Percentiles rank a stretch among this genome's conserved stretches.
These are phyloP conservation scores for Berghia stephanieae DNA, from an alignment of 1,140 invertebrate genomes.

Conservation along the genomic window DNA sequence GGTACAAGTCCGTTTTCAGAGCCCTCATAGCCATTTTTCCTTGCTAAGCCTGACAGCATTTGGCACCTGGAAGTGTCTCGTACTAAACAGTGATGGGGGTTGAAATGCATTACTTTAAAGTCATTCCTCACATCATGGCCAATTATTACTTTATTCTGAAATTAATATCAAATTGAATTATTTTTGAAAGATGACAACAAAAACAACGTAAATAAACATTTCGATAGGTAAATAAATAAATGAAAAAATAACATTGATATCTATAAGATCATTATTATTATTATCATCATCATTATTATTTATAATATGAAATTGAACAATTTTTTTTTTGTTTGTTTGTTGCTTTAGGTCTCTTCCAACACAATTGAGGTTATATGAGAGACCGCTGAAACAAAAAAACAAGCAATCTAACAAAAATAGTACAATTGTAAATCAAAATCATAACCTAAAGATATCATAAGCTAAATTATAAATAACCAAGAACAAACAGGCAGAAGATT, in stretches of 20 bases:
- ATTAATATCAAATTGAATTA: slow-evolving; percentile 15
- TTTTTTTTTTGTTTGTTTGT: too few relatives aligned
- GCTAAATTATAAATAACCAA: too few relatives aligned
- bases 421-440: too few relatives aligned
- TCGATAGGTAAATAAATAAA: neutral
- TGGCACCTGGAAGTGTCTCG: slow-evolving; percentile 84
- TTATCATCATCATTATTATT: neutral
- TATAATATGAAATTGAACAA: too few relatives aligned
- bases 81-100: slow-evolving; percentile 78
- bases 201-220: neutral
- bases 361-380: too few relatives aligned
- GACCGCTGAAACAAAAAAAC: too few relatives aligned
- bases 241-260: neutral
- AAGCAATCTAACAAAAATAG: too few relatives aligned
- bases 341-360: too few relatives aligned
- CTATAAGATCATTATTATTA: neutral
- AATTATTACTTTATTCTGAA: slow-evolving; percentile 80
- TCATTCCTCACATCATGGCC: slow-evolving; percentile 89
- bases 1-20: slow-evolving; percentile 78
- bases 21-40: slow-evolving; percentile 55
- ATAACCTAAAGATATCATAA: too few relatives aligned
- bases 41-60: slow-evolving; percentile 75
- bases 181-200: neutral
- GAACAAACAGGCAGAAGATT: too few relatives aligned
- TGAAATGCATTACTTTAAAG: slow-evolving; percentile 80